Percentiles rank a stretch among this genome's conserved stretches.
phyloP scores from a whole-genome alignment of 2,888 invertebrate species.

The Mythimna loreyi region DNA sequence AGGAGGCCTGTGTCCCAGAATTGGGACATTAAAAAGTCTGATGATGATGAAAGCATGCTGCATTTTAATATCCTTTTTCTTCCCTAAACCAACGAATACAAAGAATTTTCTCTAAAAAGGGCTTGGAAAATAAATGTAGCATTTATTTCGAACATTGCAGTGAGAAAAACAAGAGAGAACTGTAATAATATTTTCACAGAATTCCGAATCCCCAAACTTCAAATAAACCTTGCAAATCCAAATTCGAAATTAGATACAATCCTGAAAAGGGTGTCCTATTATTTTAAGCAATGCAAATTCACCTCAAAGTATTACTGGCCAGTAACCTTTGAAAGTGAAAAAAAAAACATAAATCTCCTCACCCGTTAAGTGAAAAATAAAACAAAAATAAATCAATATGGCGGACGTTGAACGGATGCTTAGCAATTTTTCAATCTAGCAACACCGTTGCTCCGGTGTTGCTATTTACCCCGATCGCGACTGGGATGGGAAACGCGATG shows the following conservation, averaged over 20 bases:
- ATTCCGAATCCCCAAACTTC: constrained; percentile 7
- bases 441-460: constrained; percentile 56
- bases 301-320: neutral
- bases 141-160: neutral
- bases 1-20: no score
- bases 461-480: constrained; percentile 60
- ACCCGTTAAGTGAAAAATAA: constrained; percentile 45
- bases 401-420: constrained; percentile 57
- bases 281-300: constrained; percentile 19
- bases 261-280: constrained; percentile 9
- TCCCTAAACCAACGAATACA: neutral
- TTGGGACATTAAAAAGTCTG: no score
- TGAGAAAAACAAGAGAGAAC: neutral
- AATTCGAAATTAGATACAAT: neutral
- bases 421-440: constrained; percentile 64
- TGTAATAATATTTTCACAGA: neutral
- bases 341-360: constrained; percentile 25
- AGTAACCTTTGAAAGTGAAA: constrained; percentile 4
- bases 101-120: neutral
- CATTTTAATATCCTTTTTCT: neutral
- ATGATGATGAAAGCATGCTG: no score
- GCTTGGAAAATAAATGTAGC: neutral
- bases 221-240: constrained; percentile 6
- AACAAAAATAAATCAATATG: constrained; percentile 51
- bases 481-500: constrained; percentile 66